A percentile compares a stretch with the other conserved stretches of the same genome.
Evolutionary conservation across 2,113 vertebrate species (phyloP).

Genomic region (Parus major): DNA sequence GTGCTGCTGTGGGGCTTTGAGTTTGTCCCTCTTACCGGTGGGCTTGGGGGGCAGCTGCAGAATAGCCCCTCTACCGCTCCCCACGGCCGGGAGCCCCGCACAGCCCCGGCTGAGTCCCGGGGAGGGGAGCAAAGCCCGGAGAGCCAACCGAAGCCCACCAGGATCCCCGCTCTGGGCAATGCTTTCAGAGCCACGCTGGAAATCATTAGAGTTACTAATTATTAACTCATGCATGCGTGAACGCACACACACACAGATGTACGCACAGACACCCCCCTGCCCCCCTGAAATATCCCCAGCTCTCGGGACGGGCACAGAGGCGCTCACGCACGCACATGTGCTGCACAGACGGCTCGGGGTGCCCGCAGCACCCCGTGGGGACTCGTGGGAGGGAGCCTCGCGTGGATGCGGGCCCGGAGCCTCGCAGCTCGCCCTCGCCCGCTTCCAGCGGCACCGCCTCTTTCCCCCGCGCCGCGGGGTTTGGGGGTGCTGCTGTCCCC

Average conservation of each 20-base stretch:
- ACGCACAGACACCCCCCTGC: neutral
- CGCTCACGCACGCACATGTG: neutral
- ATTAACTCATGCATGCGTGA: conserved; percentile 63
- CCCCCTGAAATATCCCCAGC: neutral
- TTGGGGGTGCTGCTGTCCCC: neutral
- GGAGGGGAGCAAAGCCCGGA: neutral
- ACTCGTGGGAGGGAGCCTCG: neutral
- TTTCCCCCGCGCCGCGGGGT: neutral
- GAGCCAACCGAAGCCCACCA: conserved; percentile 34
- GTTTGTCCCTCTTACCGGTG: conserved; percentile 31
- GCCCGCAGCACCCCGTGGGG: neutral
- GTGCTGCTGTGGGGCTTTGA: neutral
- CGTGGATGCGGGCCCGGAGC: neutral
- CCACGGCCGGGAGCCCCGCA: neutral
- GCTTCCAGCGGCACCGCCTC: neutral
- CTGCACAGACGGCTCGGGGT: neutral
- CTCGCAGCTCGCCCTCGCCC: neutral
- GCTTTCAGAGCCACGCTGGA: conserved; percentile 43
- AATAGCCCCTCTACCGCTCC: neutral
- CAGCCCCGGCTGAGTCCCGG: neutral
- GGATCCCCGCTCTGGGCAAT: conserved; percentile 50
- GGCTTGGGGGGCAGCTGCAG: neutral
- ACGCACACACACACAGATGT: conserved; percentile 35
- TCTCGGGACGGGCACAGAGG: neutral
- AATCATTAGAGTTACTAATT: conserved; percentile 62